Base-by-base conservation (phyloP, 1,140 invertebrate genomes). In the Drosophila pallidifrons region DNA sequence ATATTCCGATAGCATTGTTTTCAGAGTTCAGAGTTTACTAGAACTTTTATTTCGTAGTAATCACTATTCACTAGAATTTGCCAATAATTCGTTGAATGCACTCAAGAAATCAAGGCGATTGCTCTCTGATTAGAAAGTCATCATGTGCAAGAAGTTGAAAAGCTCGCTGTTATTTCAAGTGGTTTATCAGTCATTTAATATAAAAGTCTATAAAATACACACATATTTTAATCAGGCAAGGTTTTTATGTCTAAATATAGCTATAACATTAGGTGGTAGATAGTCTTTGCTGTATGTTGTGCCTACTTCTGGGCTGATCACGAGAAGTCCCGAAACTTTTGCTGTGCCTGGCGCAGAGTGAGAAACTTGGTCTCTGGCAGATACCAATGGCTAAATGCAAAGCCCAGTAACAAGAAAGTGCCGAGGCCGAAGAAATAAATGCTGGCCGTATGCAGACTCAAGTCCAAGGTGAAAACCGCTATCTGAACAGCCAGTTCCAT, bases 281-380 rank as follows among this genome's bases (percentile, higher is more conserved):
- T 64, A 75, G 67, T 76, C 65, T 82, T 82, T 64, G 30, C 20
- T 45, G 52, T 46, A 57, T 57, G 32, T 55, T 55, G 15, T 54
- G 47, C 49, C 69, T 61, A 75, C 70, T 82, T 81, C 52, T 49
- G 35, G 6, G 10, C 35, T 43, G 13, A 74, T 75, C 13, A 80
- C 63, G 16, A 83, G 79, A 73, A 78, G 67, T 69, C 76, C 1
- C 79, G 79, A 68, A 91, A 91, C 49, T 80, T 90, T 7, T 63
- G 51, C 51, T 88, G 83, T 16, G 91, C 91, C 47, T 91, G 75
- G 1, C 75, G 79, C 5, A 91, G 61, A 0, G 91, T 85, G 16
- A 66, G 57, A 46, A 71, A 60, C 38, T 86, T 91, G 0, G 91
- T 91, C 66, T 91, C 91, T 2, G 91, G 91, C 65, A 91, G 55